Evolutionary conservation across 2,888 invertebrate genomes (phyloP), one percentile per base, ranked within the genome.

Genomic region (Apamea monoglypha): DNA sequence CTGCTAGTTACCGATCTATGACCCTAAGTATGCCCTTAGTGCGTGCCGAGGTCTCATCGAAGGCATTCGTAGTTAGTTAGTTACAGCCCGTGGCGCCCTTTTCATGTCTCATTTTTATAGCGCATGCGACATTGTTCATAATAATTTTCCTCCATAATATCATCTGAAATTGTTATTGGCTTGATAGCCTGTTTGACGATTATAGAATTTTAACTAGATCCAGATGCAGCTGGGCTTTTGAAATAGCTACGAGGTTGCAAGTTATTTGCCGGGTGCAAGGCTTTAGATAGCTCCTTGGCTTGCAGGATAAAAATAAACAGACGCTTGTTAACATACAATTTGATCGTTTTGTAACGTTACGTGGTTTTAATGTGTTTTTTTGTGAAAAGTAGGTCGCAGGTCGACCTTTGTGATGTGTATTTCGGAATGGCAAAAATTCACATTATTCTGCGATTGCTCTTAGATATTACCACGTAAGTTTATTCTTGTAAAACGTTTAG

Each of bases 21-120:
- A 94, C 94, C 94, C 95, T 95, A 90, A 90, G 91, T 90, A 91
- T 93, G 96, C 94, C 95, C 95, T 95, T 92, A 93, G 94, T 92
- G 93, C 96, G 96, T 96, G 95, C 94, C 95, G 94, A 96, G 95
- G 95, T 92, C 94, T 92, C 80, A 68, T 69, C 84, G 88, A 91
- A 90, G 90, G 91, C 73, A 88, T 91, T 92, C 88, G 86, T 91
- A 91, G 92, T n/a, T n/a, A n/a, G n/a, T n/a, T n/a, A n/a, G n/a
- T 89, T 84, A 79, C 84, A 81, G 80, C 69, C 78, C 79, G 85
- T 78, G 84, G 86, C 87, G 92, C 94, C 92, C 92, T 94, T 94
- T 94, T 93, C 93, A 93, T 91, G 92, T 90, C 88, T 89, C 86
- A 91, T 90, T 94, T 95, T 95, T 94, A 95, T 94, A 93, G 92